phyloP scores from a whole-genome alignment of 2,113 vertebrate genomes.

The Epinephelus lanceolatus region DNA sequence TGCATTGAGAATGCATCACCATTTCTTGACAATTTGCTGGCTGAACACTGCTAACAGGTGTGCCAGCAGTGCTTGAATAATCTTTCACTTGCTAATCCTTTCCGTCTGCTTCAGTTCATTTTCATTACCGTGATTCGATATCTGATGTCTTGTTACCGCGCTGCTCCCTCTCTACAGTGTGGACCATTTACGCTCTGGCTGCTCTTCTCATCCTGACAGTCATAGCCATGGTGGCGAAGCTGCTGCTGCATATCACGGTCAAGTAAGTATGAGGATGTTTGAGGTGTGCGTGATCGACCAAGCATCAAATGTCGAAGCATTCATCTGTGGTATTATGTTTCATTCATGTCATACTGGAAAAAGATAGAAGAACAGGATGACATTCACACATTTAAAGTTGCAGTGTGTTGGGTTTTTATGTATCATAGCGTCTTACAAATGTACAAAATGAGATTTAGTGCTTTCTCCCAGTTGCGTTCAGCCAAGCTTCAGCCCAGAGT shows the following conservation, averaged over 20 bases:
- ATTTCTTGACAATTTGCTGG: slow-evolving; percentile 54
- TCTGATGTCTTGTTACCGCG: slow-evolving; percentile 41
- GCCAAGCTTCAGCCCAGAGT: not conserved
- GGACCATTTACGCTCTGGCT: slow-evolving; percentile 95
- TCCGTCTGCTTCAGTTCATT: slow-evolving; percentile 49
- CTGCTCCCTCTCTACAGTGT: slow-evolving; percentile 83
- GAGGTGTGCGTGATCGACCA: not conserved
- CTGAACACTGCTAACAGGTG: slow-evolving; percentile 54
- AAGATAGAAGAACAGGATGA: not conserved
- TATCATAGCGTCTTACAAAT: not conserved
- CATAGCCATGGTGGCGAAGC: slow-evolving; percentile 92
- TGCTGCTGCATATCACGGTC: slow-evolving; percentile 92
- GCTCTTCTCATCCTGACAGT: slow-evolving; percentile 92
- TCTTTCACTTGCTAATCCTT: slow-evolving; percentile 46
- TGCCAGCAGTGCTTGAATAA: slow-evolving; percentile 30
- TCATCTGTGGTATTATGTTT: not conserved
- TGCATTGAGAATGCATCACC: slow-evolving; percentile 45
- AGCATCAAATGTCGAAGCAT: slow-evolving; percentile 15
- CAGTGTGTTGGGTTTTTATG: not conserved
- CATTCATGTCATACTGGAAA: not conserved
- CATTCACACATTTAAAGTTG: not conserved
- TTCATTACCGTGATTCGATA: not conserved
- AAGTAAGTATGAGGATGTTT: slow-evolving; percentile 87
- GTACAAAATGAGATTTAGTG: not conserved
- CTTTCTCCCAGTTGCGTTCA: not conserved